A percentile compares a stretch with the other conserved stretches of the same genome.
phyloP scores from a whole-genome alignment of 2,888 invertebrate species.

The Euzetes globulus region DNA sequence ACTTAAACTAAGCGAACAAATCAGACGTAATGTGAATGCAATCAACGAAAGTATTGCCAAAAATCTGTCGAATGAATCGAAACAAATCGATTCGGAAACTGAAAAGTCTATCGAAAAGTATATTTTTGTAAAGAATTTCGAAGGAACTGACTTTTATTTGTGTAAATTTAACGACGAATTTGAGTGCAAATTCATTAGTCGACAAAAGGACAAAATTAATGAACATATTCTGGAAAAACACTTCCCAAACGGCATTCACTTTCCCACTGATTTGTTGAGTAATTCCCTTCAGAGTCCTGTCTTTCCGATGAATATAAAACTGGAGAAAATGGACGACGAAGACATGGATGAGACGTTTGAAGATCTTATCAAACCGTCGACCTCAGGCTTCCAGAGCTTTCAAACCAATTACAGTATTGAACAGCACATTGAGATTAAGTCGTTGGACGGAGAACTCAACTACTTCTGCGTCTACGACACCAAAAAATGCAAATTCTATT shows the following conservation, averaged over 20 bases:
- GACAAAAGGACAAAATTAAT: constrained; percentile 10
- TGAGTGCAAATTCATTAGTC: background rate
- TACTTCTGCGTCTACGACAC: background rate
- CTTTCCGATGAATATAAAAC: background rate
- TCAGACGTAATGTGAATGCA: constrained; percentile 6
- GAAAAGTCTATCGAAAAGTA: background rate
- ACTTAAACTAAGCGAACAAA: constrained; percentile 11
- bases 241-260: background rate
- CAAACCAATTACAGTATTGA: background rate
- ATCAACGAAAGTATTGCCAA: constrained; percentile 5
- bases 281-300: background rate
- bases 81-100: background rate
- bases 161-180: background rate
- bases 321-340: background rate
- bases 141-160: background rate
- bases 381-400: background rate
- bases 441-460: background rate
- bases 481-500: background rate
- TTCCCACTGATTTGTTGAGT: background rate
- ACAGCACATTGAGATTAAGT: background rate
- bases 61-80: background rate
- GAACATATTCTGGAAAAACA: background rate
- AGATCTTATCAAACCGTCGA: background rate
- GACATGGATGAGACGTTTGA: background rate
- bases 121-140: background rate